Percentiles rank a stretch among this genome's conserved stretches.
phyloP scores from a whole-genome alignment of 92 coral and sea anemone species.

The Metridium senile region DNA sequence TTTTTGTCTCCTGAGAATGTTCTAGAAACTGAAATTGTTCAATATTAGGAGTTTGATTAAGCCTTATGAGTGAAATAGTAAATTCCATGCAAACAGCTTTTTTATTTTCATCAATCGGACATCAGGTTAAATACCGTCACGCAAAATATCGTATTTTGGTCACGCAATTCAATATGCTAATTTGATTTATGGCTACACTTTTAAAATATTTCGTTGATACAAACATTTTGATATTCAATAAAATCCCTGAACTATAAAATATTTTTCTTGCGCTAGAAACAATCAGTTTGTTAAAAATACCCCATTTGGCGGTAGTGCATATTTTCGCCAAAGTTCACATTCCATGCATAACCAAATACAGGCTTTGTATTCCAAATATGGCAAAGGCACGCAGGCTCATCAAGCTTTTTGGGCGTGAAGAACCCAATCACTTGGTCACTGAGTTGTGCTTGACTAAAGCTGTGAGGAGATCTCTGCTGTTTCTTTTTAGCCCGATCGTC shows the following conservation, averaged over 20 bases:
- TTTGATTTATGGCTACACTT: too few relatives aligned
- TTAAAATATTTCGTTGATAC: too few relatives aligned
- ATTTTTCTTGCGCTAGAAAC: background rate
- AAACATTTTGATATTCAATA: too few relatives aligned
- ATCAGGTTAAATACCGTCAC: slow-evolving; percentile 2
- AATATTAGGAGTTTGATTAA: background rate
- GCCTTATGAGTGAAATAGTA: background rate
- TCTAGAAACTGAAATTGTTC: background rate
- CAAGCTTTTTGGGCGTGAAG: slow-evolving; percentile 71
- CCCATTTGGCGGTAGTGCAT: slow-evolving; percentile 24
- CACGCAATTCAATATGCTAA: slow-evolving; percentile 6
- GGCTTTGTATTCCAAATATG: slow-evolving; percentile 74
- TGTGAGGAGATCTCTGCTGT: slow-evolving; percentile 27
- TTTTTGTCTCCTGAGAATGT: background rate
- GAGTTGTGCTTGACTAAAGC: slow-evolving; percentile 17
- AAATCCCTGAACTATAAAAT: too few relatives aligned
- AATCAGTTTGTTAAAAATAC: background rate
- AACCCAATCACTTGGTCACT: slow-evolving; percentile 37
- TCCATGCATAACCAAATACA: slow-evolving; percentile 30
- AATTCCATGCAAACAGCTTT: slow-evolving; percentile 15
- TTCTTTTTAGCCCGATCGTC: slow-evolving; percentile 33
- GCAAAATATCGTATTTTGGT: background rate
- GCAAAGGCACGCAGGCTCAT: slow-evolving; percentile 83
- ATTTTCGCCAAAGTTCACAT: slow-evolving; percentile 17
- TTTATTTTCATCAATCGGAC: background rate